Evolutionary conservation across 2,797 vertebrate genomes (phyloP).

Genomic region (Intellagama lesueurii): DNA sequence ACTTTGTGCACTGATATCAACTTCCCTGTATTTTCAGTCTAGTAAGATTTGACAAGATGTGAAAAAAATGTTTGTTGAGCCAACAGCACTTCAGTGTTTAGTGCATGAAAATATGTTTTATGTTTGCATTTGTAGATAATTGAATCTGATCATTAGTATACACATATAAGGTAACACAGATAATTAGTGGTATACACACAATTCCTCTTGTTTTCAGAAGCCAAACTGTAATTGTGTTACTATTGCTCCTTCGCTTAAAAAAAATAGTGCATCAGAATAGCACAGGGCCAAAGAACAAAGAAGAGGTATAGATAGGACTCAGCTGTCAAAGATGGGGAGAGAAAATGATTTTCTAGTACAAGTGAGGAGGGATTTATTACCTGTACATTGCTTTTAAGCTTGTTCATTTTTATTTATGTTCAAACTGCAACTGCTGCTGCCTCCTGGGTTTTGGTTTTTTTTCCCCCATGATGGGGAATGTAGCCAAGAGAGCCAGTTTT

Average conservation of each 20-base stretch:
- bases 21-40: background rate
- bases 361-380: slow-evolving; percentile 31
- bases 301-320: slow-evolving; percentile 1
- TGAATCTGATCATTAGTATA: background rate
- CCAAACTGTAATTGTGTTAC: background rate
- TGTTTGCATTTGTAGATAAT: background rate
- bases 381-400: slow-evolving; percentile 23
- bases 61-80: slow-evolving; percentile 9
- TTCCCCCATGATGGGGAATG: background rate
- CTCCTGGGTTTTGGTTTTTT: no score
- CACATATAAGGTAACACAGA: background rate
- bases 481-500: background rate
- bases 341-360: background rate
- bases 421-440: slow-evolving; percentile 1
- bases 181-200: background rate
- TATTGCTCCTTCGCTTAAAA: background rate
- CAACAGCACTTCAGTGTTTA: slow-evolving; percentile 14
- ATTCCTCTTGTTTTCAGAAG: slow-evolving; percentile 17
- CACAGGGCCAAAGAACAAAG: slow-evolving; percentile 9
- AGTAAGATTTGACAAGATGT: background rate
- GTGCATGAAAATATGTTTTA: background rate
- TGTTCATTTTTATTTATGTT: slow-evolving; percentile 38
- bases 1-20: background rate
- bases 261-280: background rate
- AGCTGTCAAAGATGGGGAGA: slow-evolving; percentile 10